phyloP scores from a whole-genome alignment of 2,113 vertebrate genomes.

The Steatornis caripensis region DNA sequence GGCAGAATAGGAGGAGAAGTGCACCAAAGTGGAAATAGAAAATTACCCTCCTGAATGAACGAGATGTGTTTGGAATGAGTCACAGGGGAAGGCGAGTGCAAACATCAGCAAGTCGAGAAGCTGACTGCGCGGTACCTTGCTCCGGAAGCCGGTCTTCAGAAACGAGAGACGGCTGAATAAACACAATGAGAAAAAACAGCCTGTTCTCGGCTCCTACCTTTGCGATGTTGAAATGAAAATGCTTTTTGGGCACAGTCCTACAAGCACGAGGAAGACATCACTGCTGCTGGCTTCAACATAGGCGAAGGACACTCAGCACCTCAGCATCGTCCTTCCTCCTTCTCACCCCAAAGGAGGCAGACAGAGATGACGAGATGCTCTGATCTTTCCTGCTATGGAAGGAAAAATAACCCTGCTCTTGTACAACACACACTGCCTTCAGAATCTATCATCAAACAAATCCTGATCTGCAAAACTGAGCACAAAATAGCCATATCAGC shows the following conservation, averaged over 20 bases:
- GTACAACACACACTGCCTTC: background rate
- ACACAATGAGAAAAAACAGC: constrained; percentile 10
- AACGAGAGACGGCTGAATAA: constrained; percentile 40
- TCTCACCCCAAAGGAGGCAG: background rate
- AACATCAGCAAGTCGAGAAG: constrained; percentile 65
- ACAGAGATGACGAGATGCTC: background rate
- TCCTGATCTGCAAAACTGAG: background rate
- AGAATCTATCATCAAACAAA: background rate
- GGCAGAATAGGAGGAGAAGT: constrained; percentile 34
- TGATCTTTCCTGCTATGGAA: background rate
- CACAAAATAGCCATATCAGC: background rate
- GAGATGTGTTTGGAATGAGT: constrained; percentile 69
- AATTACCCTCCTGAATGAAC: constrained; percentile 62
- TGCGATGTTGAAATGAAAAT: background rate
- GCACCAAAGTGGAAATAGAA: constrained; percentile 71
- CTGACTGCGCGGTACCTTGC: constrained; percentile 49
- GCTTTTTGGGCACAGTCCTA: background rate
- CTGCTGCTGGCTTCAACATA: background rate
- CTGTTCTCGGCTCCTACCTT: background rate
- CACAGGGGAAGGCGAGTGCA: constrained; percentile 65
- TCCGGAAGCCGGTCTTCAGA: background rate
- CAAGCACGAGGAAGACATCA: rapidly evolving
- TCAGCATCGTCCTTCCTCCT: background rate
- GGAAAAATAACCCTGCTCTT: background rate
- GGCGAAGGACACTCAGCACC: background rate